These are phyloP conservation scores for Antheraea yamamai DNA, from an alignment of 2,888 invertebrate genomes.

Conservation along the genomic window DNA sequence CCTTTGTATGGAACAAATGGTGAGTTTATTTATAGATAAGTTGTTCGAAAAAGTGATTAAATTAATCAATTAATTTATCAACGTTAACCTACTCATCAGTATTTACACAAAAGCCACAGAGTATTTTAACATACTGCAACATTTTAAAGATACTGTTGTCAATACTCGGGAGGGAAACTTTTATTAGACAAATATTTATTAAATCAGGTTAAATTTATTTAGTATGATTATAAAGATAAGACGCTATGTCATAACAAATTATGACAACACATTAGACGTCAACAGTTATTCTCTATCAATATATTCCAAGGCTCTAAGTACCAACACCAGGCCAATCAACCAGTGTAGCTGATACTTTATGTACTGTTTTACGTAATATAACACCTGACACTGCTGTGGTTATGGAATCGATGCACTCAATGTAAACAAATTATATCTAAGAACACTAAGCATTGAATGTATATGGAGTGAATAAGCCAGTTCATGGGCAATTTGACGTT, in stretches of 20 bases:
- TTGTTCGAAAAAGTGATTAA: not conserved
- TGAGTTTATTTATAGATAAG: not conserved
- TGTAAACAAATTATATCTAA: slow-evolving; percentile 54
- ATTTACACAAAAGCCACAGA: not conserved
- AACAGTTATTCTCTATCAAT: not conserved
- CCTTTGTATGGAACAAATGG: not conserved
- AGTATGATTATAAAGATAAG: not conserved
- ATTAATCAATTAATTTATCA: not conserved
- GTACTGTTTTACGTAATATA: slow-evolving; percentile 54
- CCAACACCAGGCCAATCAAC: slow-evolving; percentile 23
- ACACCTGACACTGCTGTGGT: slow-evolving; percentile 59
- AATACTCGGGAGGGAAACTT: not conserved
- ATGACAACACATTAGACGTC: not conserved
- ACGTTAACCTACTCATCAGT: not conserved
- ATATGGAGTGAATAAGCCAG: not conserved
- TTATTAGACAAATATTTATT: not conserved
- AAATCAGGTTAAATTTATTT: not conserved
- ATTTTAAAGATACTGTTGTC: not conserved
- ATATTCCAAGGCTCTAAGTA: not conserved
- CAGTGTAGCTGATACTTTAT: slow-evolving; percentile 25
- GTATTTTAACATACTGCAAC: not conserved
- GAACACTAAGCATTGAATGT: not conserved
- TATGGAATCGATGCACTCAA: slow-evolving; percentile 51
- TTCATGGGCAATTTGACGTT: not conserved
- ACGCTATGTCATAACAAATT: not conserved